Percentiles rank a stretch among this genome's conserved stretches.
phyloP scores from a whole-genome alignment of 2,113 vertebrate genomes.

The Pandion haliaetus region DNA sequence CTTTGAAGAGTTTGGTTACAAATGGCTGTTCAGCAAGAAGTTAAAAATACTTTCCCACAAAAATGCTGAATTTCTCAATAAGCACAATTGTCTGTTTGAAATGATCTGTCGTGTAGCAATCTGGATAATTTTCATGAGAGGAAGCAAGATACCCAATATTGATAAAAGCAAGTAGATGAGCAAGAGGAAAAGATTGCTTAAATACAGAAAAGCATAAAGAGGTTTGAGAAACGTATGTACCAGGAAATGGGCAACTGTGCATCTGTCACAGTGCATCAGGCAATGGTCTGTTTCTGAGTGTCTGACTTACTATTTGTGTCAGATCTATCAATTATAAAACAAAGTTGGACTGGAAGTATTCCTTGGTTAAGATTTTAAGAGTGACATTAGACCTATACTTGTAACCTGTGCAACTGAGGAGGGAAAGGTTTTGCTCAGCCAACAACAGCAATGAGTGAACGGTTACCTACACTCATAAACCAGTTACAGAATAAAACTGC shows the following conservation, averaged over 20 bases:
- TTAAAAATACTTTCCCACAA: neutral
- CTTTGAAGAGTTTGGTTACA: neutral
- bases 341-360: neutral
- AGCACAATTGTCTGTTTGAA: neutral
- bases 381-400: neutral
- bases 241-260: neutral
- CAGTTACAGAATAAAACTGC: neutral
- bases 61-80: neutral
- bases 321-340: neutral
- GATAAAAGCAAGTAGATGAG: neutral
- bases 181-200: neutral
- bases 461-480: neutral
- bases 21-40: neutral
- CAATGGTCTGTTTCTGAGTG: neutral
- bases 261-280: neutral
- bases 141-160: neutral
- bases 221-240: neutral
- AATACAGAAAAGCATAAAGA: neutral
- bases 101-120: neutral
- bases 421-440: neutral
- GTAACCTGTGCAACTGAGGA: neutral
- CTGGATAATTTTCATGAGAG: neutral
- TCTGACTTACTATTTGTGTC: neutral
- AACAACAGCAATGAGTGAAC: too few relatives aligned
- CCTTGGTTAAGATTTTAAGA: neutral